Evolutionary conservation across 2,113 vertebrate genomes (phyloP).

Genomic region (Sceloporus tristichus): DNA sequence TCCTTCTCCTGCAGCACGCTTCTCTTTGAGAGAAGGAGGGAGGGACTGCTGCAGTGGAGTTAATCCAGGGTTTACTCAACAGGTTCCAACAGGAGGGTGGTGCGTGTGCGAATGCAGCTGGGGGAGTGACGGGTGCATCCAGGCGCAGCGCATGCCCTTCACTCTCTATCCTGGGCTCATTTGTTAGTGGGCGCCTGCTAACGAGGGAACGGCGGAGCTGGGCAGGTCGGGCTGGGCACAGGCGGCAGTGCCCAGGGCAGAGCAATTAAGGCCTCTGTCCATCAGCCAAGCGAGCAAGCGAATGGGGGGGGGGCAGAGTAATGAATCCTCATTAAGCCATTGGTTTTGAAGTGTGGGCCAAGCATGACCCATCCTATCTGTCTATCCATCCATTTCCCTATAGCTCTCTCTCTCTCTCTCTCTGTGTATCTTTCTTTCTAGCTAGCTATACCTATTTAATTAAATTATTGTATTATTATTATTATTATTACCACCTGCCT

Average conservation of each 20-base stretch:
- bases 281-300: background rate
- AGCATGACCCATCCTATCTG: too few species aligned
- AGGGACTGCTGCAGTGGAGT: too few species aligned
- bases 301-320: constrained; percentile 19
- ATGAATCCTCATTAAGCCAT: constrained; percentile 55
- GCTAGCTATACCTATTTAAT: too few species aligned
- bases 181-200: background rate
- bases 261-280: constrained; percentile 31
- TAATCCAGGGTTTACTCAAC: background rate
- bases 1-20: background rate
- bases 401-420: too few species aligned
- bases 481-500: too few species aligned
- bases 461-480: too few species aligned
- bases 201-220: background rate
- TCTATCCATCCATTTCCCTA: too few species aligned
- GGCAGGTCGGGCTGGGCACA: background rate
- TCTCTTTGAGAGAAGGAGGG: too few species aligned
- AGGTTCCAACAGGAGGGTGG: background rate
- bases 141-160: background rate
- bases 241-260: background rate
- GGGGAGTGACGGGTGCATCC: background rate
- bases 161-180: too few species aligned
- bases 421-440: too few species aligned
- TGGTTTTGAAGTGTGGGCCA: too few species aligned
- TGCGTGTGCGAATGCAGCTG: fast-evolving